These are phyloP conservation scores for Botrylloides violaceus DNA, from an alignment of 23 tunicate species.

Conservation along the genomic window DNA sequence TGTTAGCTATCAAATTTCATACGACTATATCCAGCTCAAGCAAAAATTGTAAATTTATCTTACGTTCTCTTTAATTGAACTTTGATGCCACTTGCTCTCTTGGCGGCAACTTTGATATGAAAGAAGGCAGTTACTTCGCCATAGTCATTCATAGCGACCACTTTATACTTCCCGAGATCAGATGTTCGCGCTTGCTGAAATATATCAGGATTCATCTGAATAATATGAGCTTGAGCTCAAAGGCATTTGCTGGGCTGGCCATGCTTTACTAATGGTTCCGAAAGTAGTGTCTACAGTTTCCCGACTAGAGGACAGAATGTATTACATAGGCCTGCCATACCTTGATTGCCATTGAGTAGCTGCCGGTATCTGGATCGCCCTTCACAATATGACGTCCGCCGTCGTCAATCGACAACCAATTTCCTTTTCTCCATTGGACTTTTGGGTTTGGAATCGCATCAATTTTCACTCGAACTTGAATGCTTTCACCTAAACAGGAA, in stretches of 20 bases:
- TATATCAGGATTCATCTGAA: too few relatives aligned
- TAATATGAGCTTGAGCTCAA: too few relatives aligned
- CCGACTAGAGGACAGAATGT: too few relatives aligned
- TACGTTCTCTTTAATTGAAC: constrained; percentile 45
- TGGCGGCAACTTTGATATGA: constrained; percentile 25
- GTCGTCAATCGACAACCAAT: constrained; percentile 85
- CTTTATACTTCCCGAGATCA: constrained; percentile 76
- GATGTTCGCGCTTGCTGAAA: constrained; percentile 24
- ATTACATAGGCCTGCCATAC: constrained; percentile 33
- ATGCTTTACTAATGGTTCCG: too few relatives aligned
- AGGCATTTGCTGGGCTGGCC: too few relatives aligned
- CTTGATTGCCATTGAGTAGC: constrained; percentile 75
- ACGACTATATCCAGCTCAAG: too few relatives aligned
- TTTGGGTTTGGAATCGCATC: constrained; percentile 75
- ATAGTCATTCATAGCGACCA: constrained; percentile 87
- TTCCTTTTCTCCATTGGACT: constrained; percentile 79
- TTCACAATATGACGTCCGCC: constrained; percentile 78
- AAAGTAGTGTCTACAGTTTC: too few relatives aligned
- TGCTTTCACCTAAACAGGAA: constrained; percentile 48
- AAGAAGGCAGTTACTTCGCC: constrained; percentile 73
- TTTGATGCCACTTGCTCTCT: constrained; percentile 26
- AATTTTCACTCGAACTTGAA: constrained; percentile 47
- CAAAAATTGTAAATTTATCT: background rate
- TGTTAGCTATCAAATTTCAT: background rate
- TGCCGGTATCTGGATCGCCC: constrained; percentile 47